Evolutionary conservation across 30 jellyfish, hydroid and myxozoan species (phyloP), one percentile per base, ranked within the genome.

Genomic region (Mastigias papua): DNA sequence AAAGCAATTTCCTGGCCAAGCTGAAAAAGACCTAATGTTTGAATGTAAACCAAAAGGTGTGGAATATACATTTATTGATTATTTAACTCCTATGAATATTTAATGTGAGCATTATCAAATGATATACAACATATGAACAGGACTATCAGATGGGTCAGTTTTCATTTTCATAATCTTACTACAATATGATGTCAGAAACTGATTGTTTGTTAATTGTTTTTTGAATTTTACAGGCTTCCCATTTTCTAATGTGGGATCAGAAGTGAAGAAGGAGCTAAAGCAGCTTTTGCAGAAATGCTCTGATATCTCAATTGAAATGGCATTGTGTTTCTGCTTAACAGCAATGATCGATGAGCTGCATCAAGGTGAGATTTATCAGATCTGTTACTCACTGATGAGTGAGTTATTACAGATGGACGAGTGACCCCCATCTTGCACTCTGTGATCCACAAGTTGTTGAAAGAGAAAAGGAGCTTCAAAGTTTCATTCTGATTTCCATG

Each of bases 1-100:
- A 31, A 65, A 71, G 27, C 93, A 93, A 28, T 72, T 87, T n/a
- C 60, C 92, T 9, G 97, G 98, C 25, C 96, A 97, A 0, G 87
- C 87, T 37, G 98, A 93, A 51, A 92, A 92, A 61, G 89, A 73
- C 42, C 69, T 86, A 66, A 83, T 83, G 93, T 72, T 83, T 8
- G 26, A 86, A 49, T 32, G 64, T 64, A 84, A 83, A 28, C 86
- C 93, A 51, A 83, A 70, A 83, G 93, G 93, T 83, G 6, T 21
- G 75, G 26, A 69, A 51, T 23, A 10, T 10, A 21, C 5, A 51
- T 4, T 51, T 51, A 4, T 37, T 3, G 32, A 25, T 1, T 65
- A 35, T 25, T 65, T 65, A 20, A 21, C 16, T 23, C n/a, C 16
- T 65, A 19, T 26, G 48, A 25, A 65, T 65, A n/a, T 0, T 22